Evolutionary conservation across 1,140 invertebrate species (phyloP).

Genomic region (Myzus persicae): DNA sequence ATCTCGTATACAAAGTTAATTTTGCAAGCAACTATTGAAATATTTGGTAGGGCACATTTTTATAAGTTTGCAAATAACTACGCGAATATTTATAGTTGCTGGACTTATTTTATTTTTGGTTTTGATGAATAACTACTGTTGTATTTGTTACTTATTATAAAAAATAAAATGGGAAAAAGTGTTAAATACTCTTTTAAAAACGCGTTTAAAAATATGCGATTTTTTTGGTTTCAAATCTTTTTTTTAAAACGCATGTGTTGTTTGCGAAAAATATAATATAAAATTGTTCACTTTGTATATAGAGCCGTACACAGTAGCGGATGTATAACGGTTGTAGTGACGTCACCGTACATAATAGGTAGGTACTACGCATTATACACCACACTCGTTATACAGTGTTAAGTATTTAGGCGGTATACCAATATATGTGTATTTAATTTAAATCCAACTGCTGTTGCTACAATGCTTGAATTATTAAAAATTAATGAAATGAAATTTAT

Average conservation of each 20-base stretch:
- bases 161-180: too few species aligned
- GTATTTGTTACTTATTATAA: too few species aligned
- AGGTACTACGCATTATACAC: too few species aligned
- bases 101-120: neutral
- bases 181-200: too few species aligned
- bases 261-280: neutral
- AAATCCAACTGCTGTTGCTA: too few species aligned
- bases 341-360: neutral
- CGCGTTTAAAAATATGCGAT: neutral
- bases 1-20: neutral
- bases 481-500: too few species aligned
- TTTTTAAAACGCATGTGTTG: neutral
- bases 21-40: neutral
- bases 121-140: too few species aligned
- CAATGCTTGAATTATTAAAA: too few species aligned
- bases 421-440: too few species aligned
- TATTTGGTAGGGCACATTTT: neutral
- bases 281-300: neutral
- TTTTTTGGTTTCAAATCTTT: neutral
- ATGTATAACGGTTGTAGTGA: neutral
- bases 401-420: too few species aligned
- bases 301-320: neutral
- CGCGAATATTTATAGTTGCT: neutral
- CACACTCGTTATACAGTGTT: too few species aligned
- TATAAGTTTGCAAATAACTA: neutral